Base-by-base conservation (phyloP, 2,888 invertebrate species). In the Tetanocera ferruginea region DNA sequence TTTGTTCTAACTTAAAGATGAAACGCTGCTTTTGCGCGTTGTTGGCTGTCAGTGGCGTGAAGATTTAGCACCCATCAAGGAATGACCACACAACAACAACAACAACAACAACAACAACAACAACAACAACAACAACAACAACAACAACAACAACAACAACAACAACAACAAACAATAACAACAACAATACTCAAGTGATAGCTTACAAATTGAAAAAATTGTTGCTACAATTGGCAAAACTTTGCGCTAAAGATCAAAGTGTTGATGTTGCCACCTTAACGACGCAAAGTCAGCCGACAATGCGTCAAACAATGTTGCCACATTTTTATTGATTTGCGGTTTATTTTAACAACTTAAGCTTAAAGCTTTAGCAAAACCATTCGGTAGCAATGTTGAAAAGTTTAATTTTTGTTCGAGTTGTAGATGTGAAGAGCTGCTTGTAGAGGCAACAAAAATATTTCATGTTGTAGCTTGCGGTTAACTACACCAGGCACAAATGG, bases 41-140 rank as follows among this genome's bases (percentile, higher is more conserved):
- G 83, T 82, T 76, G 70, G 80, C 82, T 82, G 83, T 82, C 83
- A 81, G 76, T 78, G 80, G 78, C 79, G 74, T 78, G 76, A 82
- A 82, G 83, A 83, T 82, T 83, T 83, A 83, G 78, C 79, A 79
- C 82, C 80, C 79, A 81, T 81, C 80, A 72, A 72, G 76, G 64
- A 67, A 31, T 31, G 74, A 6, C 62, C n/a, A 49, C 79, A 76
- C 74, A 76, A 78, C 64, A 78, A 75, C 67, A 76, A 76, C 71
- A 78, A 76, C 77, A 77, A 78, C 55, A 71, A 3, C 5, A 51
- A 64, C 34, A 2, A 69, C 49, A 17, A 51, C n/a, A n/a, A n/a
- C n/a, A n/a, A n/a, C n/a, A n/a, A n/a, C n/a, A n/a, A n/a, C n/a
- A n/a, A n/a, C n/a, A n/a, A n/a, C n/a, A n/a, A n/a, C n/a, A n/a